These are phyloP conservation scores for Neosilurus mollespiculum DNA, from an alignment of 2,797 vertebrate genomes.

Conservation along the genomic window DNA sequence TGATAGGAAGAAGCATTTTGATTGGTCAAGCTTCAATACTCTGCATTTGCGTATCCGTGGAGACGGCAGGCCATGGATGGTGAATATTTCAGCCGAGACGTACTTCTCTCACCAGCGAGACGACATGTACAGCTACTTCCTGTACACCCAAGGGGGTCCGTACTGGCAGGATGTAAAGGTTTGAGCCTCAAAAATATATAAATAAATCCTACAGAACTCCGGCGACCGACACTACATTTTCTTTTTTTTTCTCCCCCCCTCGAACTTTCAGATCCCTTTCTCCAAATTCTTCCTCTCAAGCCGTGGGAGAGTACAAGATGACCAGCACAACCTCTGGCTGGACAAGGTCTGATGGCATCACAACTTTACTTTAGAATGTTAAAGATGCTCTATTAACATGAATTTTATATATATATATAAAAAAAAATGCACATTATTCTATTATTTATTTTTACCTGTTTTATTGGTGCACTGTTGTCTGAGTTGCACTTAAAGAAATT, in stretches of 20 bases:
- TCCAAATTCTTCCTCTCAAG: slow-evolving; percentile 93
- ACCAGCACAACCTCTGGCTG: slow-evolving; percentile 77
- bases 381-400: too few species aligned
- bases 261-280: slow-evolving; percentile 83
- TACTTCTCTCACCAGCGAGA: slow-evolving; percentile 82
- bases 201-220: not conserved
- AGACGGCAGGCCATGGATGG: slow-evolving; percentile 95
- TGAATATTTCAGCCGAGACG: slow-evolving; percentile 79
- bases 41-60: slow-evolving; percentile 87
- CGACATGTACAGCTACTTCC: slow-evolving; percentile 91
- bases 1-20: slow-evolving; percentile 77
- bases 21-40: slow-evolving; percentile 89
- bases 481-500: not conserved
- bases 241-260: not conserved
- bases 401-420: too few species aligned
- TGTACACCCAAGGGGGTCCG: slow-evolving; percentile 92
- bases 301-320: slow-evolving; percentile 87
- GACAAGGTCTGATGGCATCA: slow-evolving; percentile 80
- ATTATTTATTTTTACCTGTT: too few species aligned
- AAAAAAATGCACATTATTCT: too few species aligned
- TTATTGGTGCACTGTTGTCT: not conserved
- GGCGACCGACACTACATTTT: too few species aligned
- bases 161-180: slow-evolving; percentile 98
- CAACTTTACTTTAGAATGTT: not conserved
- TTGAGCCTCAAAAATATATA: slow-evolving; percentile 11